These are phyloP conservation scores for Raja brachyura DNA, from an alignment of 2,113 vertebrate species.

Conservation along the genomic window DNA sequence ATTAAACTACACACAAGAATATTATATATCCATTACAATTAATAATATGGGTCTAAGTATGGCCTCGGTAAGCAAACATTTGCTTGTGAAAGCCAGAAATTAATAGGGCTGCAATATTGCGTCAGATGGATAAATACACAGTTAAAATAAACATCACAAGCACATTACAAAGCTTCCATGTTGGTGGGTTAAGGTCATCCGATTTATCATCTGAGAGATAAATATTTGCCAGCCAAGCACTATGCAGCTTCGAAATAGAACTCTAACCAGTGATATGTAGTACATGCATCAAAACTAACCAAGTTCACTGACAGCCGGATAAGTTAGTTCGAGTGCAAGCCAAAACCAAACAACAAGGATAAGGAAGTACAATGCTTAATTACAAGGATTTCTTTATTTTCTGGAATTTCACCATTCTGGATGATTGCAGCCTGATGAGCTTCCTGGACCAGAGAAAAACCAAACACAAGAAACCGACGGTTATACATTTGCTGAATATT, in stretches of 20 bases:
- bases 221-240: neutral
- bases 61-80: neutral
- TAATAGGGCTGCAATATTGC: neutral
- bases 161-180: neutral
- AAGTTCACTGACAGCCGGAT: neutral
- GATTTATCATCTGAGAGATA: neutral
- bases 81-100: neutral
- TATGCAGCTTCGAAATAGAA: neutral
- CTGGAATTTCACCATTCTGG: slow-evolving; percentile 44
- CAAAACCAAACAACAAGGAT: too few species aligned
- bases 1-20: neutral
- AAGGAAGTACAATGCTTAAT: slow-evolving; percentile 14
- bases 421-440: slow-evolving; percentile 42
- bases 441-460: slow-evolving; percentile 42
- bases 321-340: slow-evolving; percentile 5
- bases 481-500: neutral
- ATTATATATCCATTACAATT: neutral
- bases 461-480: slow-evolving; percentile 9
- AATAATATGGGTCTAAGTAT: neutral
- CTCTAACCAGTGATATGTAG: neutral
- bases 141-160: neutral
- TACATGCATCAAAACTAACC: neutral
- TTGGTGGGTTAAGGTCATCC: neutral
- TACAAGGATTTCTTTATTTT: slow-evolving; percentile 42
- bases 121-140: neutral